Evolutionary conservation across 2,797 vertebrate species (phyloP), one percentile per base, ranked within the genome.

Genomic region (Bucorvus abyssinicus): DNA sequence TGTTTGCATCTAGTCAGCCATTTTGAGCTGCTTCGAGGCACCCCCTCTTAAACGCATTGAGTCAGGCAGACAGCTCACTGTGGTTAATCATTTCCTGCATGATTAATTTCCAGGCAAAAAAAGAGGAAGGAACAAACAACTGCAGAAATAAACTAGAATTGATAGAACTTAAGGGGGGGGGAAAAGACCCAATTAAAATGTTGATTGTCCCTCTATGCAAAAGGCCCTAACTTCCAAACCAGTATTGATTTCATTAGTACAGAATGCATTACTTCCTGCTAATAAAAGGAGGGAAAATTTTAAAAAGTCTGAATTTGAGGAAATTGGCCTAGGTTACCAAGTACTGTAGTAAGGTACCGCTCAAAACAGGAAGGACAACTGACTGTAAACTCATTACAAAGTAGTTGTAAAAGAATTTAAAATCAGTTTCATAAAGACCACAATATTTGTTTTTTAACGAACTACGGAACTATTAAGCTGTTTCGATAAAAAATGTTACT

Each of bases 41-140:
- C 24, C 87, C 91, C 44, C 57, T 56, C 40, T 73, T 47, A 67
- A 95, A 88, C 73, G 42, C 9, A 87, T 68, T 95, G 97, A 97
- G 94, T 97, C 98, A 98, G 92, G 79, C 95, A 92, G 90, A 91
- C 86, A 92, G 86, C 96, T 96, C 95, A 57, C 95, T 97, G 97
- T 12, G 97, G 98, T 97, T 97, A 97, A 97, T 97, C 91, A 79
- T 93, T 98, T 98, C 98, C 98, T 98, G 98, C 87, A 77, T 98
- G 98, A 98, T 98, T 98, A 98, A 97, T 97, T 96, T 97, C 84
- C 90, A 96, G 87, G 84, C 59, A 69, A 74, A 94, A 92, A 70
- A 96, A 95, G 92, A 96, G 96, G 94, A 97, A 97, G 95, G 52
- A 92, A 88, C 82, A 94, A 95, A 94, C 75, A 93, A 94, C 88